Evolutionary conservation across 2,113 vertebrate genomes (phyloP), one percentile per base, ranked within the genome.

Genomic region (Prionailurus bengalensis): DNA sequence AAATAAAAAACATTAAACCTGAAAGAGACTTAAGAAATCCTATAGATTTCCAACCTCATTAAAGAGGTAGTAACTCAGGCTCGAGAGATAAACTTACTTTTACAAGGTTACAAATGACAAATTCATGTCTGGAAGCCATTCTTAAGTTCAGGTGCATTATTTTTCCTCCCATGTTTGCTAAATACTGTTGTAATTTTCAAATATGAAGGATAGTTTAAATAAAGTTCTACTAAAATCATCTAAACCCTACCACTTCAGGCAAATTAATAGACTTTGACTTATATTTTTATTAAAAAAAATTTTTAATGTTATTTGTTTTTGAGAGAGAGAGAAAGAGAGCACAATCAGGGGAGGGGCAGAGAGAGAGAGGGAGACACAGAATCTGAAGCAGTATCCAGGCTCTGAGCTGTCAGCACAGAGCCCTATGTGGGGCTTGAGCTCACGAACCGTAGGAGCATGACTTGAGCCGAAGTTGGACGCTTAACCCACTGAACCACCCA

Each of bases 11-110:
- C 66, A 76, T 63, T 63, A 78, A 82, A 45, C 88, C 25, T 95
- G 80, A 82, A 93, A 97, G 61, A 83, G 23, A 45, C n/a, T 81
- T 61, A 53, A 88, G 25, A 89, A 91, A 45, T 65, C 51, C 27
- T 83, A 42, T 11, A 53, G 23, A 68, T 17, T 53, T 48, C 10
- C 7, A 27, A 53, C 8, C 51, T 82, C 66, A 25, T 71, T 71
- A 63, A 87, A 93, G 27, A 19, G 33, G n/a, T 14, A 7, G 21
- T 39, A 82, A 74, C 39, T 81, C 11, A 70, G 45, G 29, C 10
- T 65, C 31, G 13, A 42, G 2, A 61, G 58, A 4, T 31, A n/a
- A 51, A 87, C 87, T 82, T 66, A 70, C 29, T 45, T 65, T 66
- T 13, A 10, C 5, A 53, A 87, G 3, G 39, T 70, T 82, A n/a